phyloP scores from a whole-genome alignment of 2,113 vertebrate species.

The Potamarius usumacintae region DNA sequence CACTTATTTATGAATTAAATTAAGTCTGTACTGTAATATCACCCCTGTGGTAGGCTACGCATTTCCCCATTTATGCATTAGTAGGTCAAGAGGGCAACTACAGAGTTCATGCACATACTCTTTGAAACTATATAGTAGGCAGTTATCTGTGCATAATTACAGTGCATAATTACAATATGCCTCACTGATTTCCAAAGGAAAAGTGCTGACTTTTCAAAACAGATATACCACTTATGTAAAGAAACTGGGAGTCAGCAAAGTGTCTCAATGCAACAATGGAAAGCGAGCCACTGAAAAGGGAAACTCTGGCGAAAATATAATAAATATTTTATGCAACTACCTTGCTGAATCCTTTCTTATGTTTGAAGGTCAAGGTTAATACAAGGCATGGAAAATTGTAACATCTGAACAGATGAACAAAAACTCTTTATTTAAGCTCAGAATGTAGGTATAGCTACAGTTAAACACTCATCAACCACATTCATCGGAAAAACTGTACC shows the following conservation, averaged over 20 bases:
- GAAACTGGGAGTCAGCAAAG: constrained; percentile 25
- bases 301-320: constrained; percentile 1
- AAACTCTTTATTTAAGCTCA: neutral
- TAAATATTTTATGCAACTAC: constrained; percentile 7
- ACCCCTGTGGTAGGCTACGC: neutral
- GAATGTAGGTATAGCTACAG: neutral
- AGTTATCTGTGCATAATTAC: constrained; percentile 9
- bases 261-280: neutral
- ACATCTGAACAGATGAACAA: neutral
- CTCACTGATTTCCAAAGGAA: neutral
- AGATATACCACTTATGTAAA: constrained; percentile 4
- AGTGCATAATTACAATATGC: constrained; percentile 22
- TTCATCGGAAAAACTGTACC: neutral
- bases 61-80: neutral
- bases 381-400: neutral
- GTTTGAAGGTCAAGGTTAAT: neutral
- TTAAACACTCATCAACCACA: neutral
- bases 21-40: neutral
- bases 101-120: neutral
- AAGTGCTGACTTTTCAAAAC: constrained; percentile 29
- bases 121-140: neutral
- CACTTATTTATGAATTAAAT: neutral
- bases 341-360: neutral
- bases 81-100: neutral
- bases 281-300: neutral